These are phyloP conservation scores for Nezara viridula DNA, from an alignment of 2,888 invertebrate species.

Conservation along the genomic window DNA sequence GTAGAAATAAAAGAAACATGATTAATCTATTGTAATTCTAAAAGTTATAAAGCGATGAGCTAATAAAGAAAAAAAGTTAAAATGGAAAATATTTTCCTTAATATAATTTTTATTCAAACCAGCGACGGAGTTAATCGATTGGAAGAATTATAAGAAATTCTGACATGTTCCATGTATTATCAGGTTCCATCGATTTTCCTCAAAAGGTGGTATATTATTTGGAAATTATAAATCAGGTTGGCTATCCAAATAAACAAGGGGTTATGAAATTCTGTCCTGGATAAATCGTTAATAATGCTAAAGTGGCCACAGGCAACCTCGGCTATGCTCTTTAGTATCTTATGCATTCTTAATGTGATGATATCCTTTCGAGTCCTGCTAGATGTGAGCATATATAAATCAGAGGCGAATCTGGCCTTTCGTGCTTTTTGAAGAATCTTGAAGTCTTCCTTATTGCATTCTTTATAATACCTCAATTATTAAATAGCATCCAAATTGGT, in stretches of 20 bases:
- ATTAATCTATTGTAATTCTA: no score
- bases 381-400: slow-evolving; percentile 8
- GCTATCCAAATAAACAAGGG: background rate
- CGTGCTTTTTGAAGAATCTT: slow-evolving; percentile 8
- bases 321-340: background rate
- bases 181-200: background rate
- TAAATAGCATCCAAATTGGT: background rate
- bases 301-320: background rate
- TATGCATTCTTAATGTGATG: background rate
- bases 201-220: slow-evolving; percentile 18
- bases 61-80: no score
- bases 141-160: background rate
- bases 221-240: slow-evolving; percentile 23
- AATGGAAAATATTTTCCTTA: no score
- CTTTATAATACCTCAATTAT: background rate
- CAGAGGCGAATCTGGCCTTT: background rate
- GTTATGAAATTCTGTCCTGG: background rate
- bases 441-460: slow-evolving; percentile 1
- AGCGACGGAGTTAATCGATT: background rate
- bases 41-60: no score
- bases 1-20: no score
- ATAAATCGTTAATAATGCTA: slow-evolving; percentile 17
- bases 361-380: background rate
- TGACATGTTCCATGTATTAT: background rate
- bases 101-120: background rate